Base-by-base conservation (phyloP, 2,888 invertebrate species). In the Schizaphis graminum region DNA sequence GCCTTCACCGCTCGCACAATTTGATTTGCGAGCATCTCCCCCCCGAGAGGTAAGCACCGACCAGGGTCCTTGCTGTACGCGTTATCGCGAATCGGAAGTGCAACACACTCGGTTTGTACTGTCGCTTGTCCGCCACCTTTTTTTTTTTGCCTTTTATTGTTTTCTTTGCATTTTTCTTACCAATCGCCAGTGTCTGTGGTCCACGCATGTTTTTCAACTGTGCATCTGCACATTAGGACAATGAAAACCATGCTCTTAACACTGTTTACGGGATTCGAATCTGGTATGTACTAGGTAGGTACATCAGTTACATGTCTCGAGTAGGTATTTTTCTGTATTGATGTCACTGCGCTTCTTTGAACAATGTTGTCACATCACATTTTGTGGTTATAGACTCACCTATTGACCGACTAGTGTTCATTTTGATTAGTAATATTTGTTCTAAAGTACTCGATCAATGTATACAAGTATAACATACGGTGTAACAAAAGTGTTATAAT, bases 361-460 rank as follows among this genome's bases (percentile, higher is more conserved):
- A 67, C 67, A 67, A n/a, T n/a, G 67, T 67, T 35, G n/a, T 67
- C 16, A 35, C 35, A 77, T 35, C 3, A 16, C 21, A 35, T 77
- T 7, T 41, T 77, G 77, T 35, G 35, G 16, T 77, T 77, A 21
- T 77, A 8, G 21, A 53, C 57, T 89, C 28, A 89, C 53, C 28
- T 28, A 44, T 44, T 44, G 5, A 57, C 57, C n/a, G 16, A 87
- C 41, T 44, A 24, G 24, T 88, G 53, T 53, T 35, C 88, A 88
- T 91, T 77, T 77, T 91, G 90, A 91, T 91, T 67, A 91, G 90
- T 91, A 91, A 91, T 28, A 67, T 49, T 47, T 90, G 67, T 67
- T 61, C 3, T 89, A n/a, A 89, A 90, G 90, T 90, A 90, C 90
- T 90, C 49, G n/a, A 90, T 90, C 90, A 90, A 90, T 90, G 67